Evolutionary conservation across 2,113 vertebrate species (phyloP), one percentile per base, ranked within the genome.

Genomic region (Mobula hypostoma): DNA sequence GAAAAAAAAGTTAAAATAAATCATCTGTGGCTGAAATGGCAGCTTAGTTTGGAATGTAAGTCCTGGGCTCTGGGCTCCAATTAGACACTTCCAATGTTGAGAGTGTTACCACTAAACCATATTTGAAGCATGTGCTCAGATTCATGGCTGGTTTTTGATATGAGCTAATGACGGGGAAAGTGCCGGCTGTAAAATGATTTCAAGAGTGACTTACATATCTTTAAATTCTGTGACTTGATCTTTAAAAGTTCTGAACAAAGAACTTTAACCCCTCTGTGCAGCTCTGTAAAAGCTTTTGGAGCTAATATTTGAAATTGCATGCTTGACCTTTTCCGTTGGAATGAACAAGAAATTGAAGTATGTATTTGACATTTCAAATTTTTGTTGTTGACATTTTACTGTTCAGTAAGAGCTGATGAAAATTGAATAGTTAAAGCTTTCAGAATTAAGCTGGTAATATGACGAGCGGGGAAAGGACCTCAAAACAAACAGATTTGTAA

Each of bases 291-390:
- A 93, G 36, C 68, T 40, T 8, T 93, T 93, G 36, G 91, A 93
- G 40, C 19, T 93, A 93, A 76, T 74, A 48, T 93, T 93, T 93
- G 70, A 74, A 48, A 93, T 56, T 48, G 72, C 40, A 74, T 21
- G 70, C 91, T 74, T 93, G 91, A 93, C 91, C 91, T 93, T 74
- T 93, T 93, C 5, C 36, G 27, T 19, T 74, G 91, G 56, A 93
- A 76, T 93, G 91, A 74, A 93, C 91, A 93, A 74, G 91, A 24
- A 93, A 93, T 93, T 93, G 91, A 93, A 93, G 40, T 74, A 74
- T 40, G 9, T 40, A 56, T 40, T 93, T 93, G 91, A 93, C 70
- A 93, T 93, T 93, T 93, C 68, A 74, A 56, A 29, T 74, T 74
- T 93, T 76, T 74, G 70, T 48, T 48, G 36, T 93, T 93, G 63